phyloP scores from a whole-genome alignment of 92 coral and sea anemone species.

The Metridium senile region DNA sequence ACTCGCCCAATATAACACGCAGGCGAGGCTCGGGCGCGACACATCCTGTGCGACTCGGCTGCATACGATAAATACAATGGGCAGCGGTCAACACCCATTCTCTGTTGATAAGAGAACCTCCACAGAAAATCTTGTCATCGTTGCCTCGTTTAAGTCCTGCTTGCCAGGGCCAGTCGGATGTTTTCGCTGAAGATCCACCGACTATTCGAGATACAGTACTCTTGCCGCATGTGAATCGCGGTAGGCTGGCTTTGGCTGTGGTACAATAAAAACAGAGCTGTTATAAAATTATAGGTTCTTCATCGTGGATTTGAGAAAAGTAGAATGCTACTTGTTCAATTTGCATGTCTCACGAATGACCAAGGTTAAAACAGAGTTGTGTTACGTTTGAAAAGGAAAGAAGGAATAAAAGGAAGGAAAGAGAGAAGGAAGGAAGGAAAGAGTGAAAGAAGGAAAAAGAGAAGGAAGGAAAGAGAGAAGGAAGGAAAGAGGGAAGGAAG shows the following conservation, averaged over 20 bases:
- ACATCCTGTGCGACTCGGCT: conserved; percentile 51
- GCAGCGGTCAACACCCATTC: conserved; percentile 90
- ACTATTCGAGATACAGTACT: conserved; percentile 58
- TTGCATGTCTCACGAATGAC: background rate
- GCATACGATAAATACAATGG: conserved; percentile 64
- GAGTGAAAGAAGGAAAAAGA: too few species aligned
- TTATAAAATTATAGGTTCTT: too few species aligned
- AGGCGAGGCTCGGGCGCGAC: conserved; percentile 48
- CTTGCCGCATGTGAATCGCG: conserved; percentile 41
- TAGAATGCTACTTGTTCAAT: background rate
- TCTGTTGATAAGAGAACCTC: conserved; percentile 72
- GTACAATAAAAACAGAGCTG: background rate
- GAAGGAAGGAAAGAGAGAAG: too few species aligned
- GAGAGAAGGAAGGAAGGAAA: too few species aligned
- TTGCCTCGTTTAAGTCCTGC: conserved; percentile 62
- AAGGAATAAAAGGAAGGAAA: too few species aligned
- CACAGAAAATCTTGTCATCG: conserved; percentile 62
- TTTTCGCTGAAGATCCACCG: conserved; percentile 59
- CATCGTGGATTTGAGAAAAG: too few species aligned
- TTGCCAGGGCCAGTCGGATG: conserved; percentile 87
- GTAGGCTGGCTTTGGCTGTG: conserved; percentile 12
- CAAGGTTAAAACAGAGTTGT: background rate
- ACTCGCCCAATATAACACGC: conserved; percentile 68
- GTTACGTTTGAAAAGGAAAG: background rate
- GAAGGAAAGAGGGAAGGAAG: too few species aligned